These are phyloP conservation scores for Etheostoma cragini DNA, from an alignment of 2,113 vertebrate species.

Conservation along the genomic window DNA sequence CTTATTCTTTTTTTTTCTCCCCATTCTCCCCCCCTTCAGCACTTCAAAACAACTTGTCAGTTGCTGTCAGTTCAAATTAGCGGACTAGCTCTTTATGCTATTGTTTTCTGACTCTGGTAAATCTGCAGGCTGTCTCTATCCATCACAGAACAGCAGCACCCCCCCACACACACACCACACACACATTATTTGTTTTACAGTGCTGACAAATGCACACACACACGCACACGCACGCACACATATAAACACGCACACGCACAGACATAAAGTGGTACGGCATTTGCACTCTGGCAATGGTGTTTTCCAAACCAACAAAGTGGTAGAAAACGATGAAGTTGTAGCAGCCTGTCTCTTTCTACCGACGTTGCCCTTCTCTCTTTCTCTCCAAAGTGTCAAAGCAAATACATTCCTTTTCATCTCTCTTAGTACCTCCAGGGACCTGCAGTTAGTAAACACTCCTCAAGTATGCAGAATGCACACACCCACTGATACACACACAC, in stretches of 20 bases:
- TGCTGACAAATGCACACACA: slow-evolving; percentile 20
- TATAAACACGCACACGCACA: slow-evolving; percentile 4
- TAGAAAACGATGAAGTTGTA: slow-evolving; percentile 59
- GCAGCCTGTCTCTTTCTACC: slow-evolving; percentile 42
- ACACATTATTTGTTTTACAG: slow-evolving; percentile 49
- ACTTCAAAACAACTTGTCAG: slow-evolving; percentile 77
- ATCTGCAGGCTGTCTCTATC: slow-evolving; percentile 73
- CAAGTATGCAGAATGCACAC: slow-evolving; percentile 36
- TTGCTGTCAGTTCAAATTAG: slow-evolving; percentile 77
- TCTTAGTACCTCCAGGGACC: slow-evolving; percentile 44
- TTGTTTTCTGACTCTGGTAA: slow-evolving; percentile 67
- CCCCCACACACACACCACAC: slow-evolving; percentile 12
- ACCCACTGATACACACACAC: slow-evolving; percentile 16
- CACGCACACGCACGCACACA: slow-evolving; percentile 14
- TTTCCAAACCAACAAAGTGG: slow-evolving; percentile 54
- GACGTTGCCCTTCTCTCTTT: slow-evolving; percentile 37
- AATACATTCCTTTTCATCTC: slow-evolving; percentile 67
- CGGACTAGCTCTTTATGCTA: slow-evolving; percentile 45
- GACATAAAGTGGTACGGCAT: slow-evolving; percentile 7
- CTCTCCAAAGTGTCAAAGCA: slow-evolving; percentile 53
- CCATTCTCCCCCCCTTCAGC: slow-evolving; percentile 62
- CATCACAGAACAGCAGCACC: slow-evolving; percentile 50
- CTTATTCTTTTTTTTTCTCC: slow-evolving; percentile 34
- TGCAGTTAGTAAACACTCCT: slow-evolving; percentile 50
- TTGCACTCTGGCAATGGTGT: slow-evolving; percentile 37